These are phyloP conservation scores for Mantis religiosa DNA, from an alignment of 2,888 invertebrate species.

Conservation along the genomic window DNA sequence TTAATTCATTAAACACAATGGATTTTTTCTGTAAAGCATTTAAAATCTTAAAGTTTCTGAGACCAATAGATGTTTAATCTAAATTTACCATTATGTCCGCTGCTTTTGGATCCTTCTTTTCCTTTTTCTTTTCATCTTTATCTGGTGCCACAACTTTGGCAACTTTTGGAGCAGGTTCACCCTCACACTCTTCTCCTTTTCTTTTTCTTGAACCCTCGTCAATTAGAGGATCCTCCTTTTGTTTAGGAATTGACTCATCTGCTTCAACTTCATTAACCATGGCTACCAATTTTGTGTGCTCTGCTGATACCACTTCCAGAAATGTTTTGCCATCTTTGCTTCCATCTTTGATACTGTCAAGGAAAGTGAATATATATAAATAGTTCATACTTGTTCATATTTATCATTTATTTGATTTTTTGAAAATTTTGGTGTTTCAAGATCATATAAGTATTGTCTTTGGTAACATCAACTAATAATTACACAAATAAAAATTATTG, in stretches of 20 bases:
- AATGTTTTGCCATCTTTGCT: constrained; percentile 46
- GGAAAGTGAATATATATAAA: not conserved
- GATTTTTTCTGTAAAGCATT: too few species aligned
- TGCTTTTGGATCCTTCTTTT: constrained; percentile 50
- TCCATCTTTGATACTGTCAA: constrained; percentile 46
- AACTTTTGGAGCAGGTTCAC: constrained; percentile 43
- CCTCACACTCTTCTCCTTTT: constrained; percentile 43
- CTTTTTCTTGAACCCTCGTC: constrained; percentile 44
- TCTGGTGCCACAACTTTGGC: constrained; percentile 44
- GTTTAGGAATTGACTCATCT: constrained; percentile 32
- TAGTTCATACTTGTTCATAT: too few species aligned
- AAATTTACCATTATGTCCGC: constrained; percentile 65
- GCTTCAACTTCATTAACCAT: constrained; percentile 46
- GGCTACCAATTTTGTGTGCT: constrained; percentile 55
- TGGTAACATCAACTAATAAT: too few species aligned
- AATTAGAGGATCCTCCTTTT: constrained; percentile 26
- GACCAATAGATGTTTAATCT: too few species aligned
- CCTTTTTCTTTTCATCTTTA: constrained; percentile 56
- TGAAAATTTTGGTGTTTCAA: too few species aligned
- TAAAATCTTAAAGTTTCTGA: too few species aligned
- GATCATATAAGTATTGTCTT: too few species aligned
- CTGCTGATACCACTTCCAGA: constrained; percentile 52
- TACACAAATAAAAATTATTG: too few species aligned
- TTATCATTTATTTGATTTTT: too few species aligned
- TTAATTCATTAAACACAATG: too few species aligned